Evolutionary conservation across 1,140 invertebrate species (phyloP).

Genomic region (Orius insidiosus): DNA sequence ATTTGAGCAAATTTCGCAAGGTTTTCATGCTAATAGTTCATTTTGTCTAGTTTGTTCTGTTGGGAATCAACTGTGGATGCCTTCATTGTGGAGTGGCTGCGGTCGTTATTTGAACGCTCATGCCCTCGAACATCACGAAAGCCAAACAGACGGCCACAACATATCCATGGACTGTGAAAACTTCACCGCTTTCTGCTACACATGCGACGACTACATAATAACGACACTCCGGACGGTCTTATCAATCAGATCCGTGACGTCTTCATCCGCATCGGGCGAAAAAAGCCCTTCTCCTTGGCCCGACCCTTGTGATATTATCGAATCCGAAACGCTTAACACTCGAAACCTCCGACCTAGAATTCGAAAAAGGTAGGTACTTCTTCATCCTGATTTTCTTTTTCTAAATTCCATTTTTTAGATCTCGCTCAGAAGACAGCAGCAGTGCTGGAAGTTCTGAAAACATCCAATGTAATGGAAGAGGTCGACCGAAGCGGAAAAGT

Average conservation of each 20-base stretch:
- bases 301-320: conserved; percentile 2
- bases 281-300: conserved; percentile 1
- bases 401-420: conserved; percentile 15
- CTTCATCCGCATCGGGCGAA: neutral
- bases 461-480: conserved; percentile 1
- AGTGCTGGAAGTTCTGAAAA: conserved; percentile 18
- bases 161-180: conserved; percentile 60
- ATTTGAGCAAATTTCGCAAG: neutral
- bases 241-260: conserved; percentile 13
- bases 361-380: conserved; percentile 13
- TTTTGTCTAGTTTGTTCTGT: conserved; percentile 42
- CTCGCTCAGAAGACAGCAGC: conserved; percentile 20
- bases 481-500: neutral
- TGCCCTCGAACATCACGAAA: conserved; percentile 52
- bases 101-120: conserved; percentile 62
- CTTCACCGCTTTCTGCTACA: conserved; percentile 55
- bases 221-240: conserved; percentile 38
- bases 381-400: conserved; percentile 1
- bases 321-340: neutral
- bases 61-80: conserved; percentile 54
- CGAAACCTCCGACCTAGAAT: conserved; percentile 13
- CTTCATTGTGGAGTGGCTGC: conserved; percentile 54
- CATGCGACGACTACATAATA: conserved; percentile 66
- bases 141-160: conserved; percentile 36
- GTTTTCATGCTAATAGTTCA: conserved; percentile 8